These are phyloP conservation scores for Scleropages formosus DNA, from an alignment of 2,797 vertebrate genomes.

Conservation along the genomic window DNA sequence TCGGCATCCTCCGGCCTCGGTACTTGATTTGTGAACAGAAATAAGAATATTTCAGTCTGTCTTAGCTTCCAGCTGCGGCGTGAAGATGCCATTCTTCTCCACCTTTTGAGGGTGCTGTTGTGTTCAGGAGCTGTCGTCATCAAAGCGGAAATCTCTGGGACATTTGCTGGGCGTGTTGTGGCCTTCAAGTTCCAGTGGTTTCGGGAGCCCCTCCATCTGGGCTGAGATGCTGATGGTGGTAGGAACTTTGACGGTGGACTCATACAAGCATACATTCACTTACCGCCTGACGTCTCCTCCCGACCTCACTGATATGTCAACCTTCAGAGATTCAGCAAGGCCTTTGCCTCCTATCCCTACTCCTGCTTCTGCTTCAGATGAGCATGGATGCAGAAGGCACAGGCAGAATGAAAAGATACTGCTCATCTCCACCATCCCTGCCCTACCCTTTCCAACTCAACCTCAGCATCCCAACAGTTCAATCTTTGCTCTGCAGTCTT, in stretches of 20 bases:
- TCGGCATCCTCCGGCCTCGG: neutral
- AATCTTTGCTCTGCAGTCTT: too few species aligned
- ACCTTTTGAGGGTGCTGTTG: constrained; percentile 4
- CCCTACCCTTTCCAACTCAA: too few species aligned
- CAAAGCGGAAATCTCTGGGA: neutral
- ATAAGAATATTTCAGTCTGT: neutral
- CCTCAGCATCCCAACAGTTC: too few species aligned
- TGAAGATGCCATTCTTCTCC: constrained; percentile 8
- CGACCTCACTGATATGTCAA: too few species aligned
- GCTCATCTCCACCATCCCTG: too few species aligned
- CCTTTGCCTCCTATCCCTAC: too few species aligned
- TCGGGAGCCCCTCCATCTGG: neutral
- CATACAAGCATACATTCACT: too few species aligned
- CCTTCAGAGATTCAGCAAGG: too few species aligned
- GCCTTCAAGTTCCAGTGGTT: neutral
- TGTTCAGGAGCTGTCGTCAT: neutral
- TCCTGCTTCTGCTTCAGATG: too few species aligned
- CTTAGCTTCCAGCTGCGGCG: neutral
- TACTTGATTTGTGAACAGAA: neutral
- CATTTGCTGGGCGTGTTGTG: neutral
- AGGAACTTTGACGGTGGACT: neutral
- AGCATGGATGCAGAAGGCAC: too few species aligned
- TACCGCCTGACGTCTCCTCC: too few species aligned
- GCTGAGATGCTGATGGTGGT: neutral
- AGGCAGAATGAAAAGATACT: too few species aligned